Conservation (phyloP, 2,113 vertebrate species). For the Ceratotherium simum region DNA sequence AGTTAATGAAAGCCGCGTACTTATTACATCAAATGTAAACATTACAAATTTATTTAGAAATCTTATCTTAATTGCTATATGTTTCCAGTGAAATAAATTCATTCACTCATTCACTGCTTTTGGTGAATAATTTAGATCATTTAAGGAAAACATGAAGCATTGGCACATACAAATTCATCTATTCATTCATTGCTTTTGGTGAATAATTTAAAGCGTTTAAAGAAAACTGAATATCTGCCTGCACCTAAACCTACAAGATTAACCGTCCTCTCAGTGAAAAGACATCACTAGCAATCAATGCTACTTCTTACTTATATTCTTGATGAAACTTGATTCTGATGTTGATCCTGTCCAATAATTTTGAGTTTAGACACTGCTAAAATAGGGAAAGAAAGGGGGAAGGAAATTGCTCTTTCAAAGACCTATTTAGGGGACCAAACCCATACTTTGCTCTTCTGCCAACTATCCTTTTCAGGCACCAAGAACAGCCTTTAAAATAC, state of each 20-base stretch:
- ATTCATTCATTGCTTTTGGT: neutral
- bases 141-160: conserved; percentile 15
- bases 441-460: conserved; percentile 38
- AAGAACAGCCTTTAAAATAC: conserved; percentile 63
- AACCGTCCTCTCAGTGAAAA: conserved; percentile 10
- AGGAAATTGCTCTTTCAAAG: conserved; percentile 29
- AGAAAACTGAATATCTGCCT: neutral
- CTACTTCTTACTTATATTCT: neutral
- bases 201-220: conserved; percentile 56
- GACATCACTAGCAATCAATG: neutral
- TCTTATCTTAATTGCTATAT: neutral
- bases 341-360: neutral
- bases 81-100: conserved; percentile 40
- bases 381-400: neutral
- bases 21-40: neutral
- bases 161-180: conserved; percentile 1
- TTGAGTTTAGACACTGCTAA: neutral
- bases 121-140: conserved; percentile 44
- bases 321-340: conserved; percentile 12
- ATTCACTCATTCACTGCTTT: neutral
- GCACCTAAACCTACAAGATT: neutral
- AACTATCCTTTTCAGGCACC: conserved; percentile 28
- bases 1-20: neutral
- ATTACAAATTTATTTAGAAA: conserved; percentile 51
- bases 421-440: neutral